phyloP scores from a whole-genome alignment of 2,888 invertebrate species.

The Norana najaformis region DNA sequence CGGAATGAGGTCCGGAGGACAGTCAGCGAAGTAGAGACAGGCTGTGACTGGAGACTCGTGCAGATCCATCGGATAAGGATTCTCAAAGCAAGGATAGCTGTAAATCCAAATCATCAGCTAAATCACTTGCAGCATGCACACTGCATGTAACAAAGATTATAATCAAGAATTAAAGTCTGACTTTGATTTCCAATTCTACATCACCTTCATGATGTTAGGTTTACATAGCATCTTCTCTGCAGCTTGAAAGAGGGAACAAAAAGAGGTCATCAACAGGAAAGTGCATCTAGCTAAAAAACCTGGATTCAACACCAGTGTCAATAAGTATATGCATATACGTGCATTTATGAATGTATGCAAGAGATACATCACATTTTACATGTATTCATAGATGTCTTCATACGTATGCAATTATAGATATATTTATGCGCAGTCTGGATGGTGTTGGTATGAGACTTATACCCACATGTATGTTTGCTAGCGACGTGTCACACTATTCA shows the following conservation, averaged over 20 bases:
- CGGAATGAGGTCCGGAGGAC: constrained; percentile 94
- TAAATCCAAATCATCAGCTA: background rate
- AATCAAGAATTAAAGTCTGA: background rate
- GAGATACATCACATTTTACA: no score
- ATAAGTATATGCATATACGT: background rate
- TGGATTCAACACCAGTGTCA: background rate
- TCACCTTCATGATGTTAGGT: background rate
- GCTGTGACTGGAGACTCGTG: constrained; percentile 98
- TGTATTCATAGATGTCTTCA: background rate
- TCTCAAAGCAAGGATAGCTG: constrained; percentile 94
- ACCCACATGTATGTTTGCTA: background rate
- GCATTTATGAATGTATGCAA: background rate
- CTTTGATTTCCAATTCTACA: background rate
- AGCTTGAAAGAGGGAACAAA: background rate
- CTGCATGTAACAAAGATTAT: background rate
- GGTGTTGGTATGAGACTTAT: background rate
- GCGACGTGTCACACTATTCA: no score
- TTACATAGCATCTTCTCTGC: background rate
- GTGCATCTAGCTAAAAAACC: background rate
- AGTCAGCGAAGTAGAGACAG: constrained; percentile 94
- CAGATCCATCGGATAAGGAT: constrained; percentile 98
- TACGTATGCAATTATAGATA: background rate
- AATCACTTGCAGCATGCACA: background rate
- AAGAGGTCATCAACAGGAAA: background rate
- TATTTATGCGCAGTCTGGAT: background rate